Evolutionary conservation across 2,113 vertebrate genomes (phyloP).

Genomic region (Cettia cetti): DNA sequence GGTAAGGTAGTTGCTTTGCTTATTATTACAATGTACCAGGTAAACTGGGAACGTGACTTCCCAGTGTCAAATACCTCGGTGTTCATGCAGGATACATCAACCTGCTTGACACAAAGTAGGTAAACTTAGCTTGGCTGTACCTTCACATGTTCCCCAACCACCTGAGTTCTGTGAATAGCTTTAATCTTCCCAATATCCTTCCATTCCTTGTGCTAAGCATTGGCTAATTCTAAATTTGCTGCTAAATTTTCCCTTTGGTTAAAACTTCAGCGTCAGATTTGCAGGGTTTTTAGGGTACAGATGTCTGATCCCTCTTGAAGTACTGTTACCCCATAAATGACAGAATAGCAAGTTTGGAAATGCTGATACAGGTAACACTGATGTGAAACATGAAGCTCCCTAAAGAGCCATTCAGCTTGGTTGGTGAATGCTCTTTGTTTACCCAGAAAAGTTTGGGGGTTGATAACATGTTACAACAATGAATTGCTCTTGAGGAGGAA

Average conservation of each 20-base stretch:
- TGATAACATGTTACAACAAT: background rate
- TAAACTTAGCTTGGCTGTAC: slow-evolving; percentile 61
- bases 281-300: slow-evolving; percentile 44
- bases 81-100: slow-evolving; percentile 50
- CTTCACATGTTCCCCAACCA: slow-evolving; percentile 55
- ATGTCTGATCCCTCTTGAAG: slow-evolving; percentile 37
- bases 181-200: slow-evolving; percentile 23
- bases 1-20: slow-evolving; percentile 56
- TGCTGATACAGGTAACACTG: slow-evolving; percentile 27
- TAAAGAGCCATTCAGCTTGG: slow-evolving; percentile 27
- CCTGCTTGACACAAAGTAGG: slow-evolving; percentile 59
- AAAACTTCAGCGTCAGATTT: slow-evolving; percentile 42
- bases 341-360: slow-evolving; percentile 38
- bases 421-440: slow-evolving; percentile 32
- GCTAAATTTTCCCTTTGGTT: slow-evolving; percentile 53
- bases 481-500: slow-evolving; percentile 37
- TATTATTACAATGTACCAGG: slow-evolving; percentile 10
- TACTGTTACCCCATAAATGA: slow-evolving; percentile 24
- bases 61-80: slow-evolving; percentile 45
- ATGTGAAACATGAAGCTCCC: slow-evolving; percentile 14
- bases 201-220: slow-evolving; percentile 64
- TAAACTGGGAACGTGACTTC: slow-evolving; percentile 63
- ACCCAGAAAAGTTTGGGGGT: slow-evolving; percentile 43
- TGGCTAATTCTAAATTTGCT: slow-evolving; percentile 72
- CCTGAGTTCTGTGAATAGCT: slow-evolving; percentile 37